These are phyloP conservation scores for Colistium nudipinnis DNA, from an alignment of 2,113 vertebrate species.

Conservation along the genomic window DNA sequence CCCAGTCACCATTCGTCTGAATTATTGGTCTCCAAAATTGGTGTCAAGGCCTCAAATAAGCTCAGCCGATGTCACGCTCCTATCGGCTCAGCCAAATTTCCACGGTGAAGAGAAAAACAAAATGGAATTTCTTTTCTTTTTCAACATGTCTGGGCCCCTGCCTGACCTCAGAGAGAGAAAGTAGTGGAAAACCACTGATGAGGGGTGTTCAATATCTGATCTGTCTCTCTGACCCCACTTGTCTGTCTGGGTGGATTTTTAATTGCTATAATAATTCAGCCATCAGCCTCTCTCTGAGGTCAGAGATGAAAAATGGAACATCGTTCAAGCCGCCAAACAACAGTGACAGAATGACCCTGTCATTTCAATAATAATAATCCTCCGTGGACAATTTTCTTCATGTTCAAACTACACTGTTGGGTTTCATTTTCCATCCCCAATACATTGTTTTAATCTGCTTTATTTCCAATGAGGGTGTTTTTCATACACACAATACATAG, in stretches of 20 bases:
- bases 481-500: too few relatives aligned
- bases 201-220: slow-evolving; percentile 41
- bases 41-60: slow-evolving; percentile 48
- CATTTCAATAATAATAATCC: not conserved
- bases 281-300: slow-evolving; percentile 61
- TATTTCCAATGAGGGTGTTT: too few relatives aligned
- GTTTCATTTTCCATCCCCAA: not conserved
- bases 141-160: not conserved
- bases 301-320: slow-evolving; percentile 32
- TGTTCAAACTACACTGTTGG: not conserved
- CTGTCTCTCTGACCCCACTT: not conserved
- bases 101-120: slow-evolving; percentile 1
- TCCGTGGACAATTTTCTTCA: not conserved
- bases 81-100: slow-evolving; percentile 50
- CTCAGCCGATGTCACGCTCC: slow-evolving; percentile 9
- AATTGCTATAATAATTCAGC: slow-evolving; percentile 63
- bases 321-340: slow-evolving; percentile 11
- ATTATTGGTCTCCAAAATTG: slow-evolving; percentile 30
- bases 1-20: slow-evolving; percentile 41
- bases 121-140: slow-evolving; percentile 32
- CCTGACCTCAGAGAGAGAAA: slow-evolving; percentile 16
- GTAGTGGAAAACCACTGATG: slow-evolving; percentile 37
- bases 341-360: slow-evolving; percentile 17
- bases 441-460: slow-evolving; percentile 33
- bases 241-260: slow-evolving; percentile 44